Base-by-base conservation (phyloP, 2,888 invertebrate species). In the Cantharis rustica region DNA sequence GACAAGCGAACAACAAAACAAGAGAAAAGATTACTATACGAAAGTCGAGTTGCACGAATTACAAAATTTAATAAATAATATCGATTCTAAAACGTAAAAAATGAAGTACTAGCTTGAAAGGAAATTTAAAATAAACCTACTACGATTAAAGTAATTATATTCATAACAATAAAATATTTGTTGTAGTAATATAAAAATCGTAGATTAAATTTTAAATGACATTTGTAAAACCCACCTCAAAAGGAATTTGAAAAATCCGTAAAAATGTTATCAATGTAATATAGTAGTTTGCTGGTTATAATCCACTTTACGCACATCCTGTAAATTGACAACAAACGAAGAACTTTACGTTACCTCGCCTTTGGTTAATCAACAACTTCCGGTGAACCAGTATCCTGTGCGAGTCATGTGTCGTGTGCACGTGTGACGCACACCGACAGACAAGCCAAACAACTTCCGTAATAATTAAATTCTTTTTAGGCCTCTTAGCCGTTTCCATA, bases 311-410 rank as follows among this genome's bases (percentile, higher is more conserved):
- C 71, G 69, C 70, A 73, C 73, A 76, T 76, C 73, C 76, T 76
- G 71, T 68, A 73, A 76, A 71, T 71, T 74, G 74, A 77, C 74
- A 77, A 75, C 71, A 66, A 75, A 72, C 66, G 71, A 75, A 73
- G 69, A 78, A 73, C 71, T 78, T 68, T 61, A 78, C 71, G 68
- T 82, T 81, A 82, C 82, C 82, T 81, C 82, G 82, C 79, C 81
- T 80, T 81, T 79, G 80, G 80, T 82, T 84, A 84, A 85, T 83
- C 84, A 84, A 84, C 81, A 82, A 82, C 82, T 86, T 85, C 85
- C 85, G 85, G 84, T 83, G 81, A 79, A 80, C 78, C 80, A 81
- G 84, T 84, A 85, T 85, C 86, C 85, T 85, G 85, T 85, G 79
- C 81, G 81, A 82, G 83, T 84, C 82, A 82, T 83, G 80, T 83